phyloP scores from a whole-genome alignment of 2,888 invertebrate species.

The Parascotia fuliginaria region DNA sequence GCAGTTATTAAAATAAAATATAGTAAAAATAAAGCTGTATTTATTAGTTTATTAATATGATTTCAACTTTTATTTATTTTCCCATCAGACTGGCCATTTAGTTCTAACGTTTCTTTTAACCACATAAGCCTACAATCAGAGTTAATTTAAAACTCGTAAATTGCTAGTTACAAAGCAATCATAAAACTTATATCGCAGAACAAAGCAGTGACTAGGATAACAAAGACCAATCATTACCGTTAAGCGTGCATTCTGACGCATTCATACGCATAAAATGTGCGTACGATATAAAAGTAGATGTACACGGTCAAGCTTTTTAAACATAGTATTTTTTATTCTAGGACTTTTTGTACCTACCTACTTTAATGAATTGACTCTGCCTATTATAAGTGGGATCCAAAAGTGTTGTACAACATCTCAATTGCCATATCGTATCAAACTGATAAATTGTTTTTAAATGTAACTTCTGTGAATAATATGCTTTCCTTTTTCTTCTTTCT shows the following conservation, averaged over 20 bases:
- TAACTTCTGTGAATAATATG: too few relatives aligned
- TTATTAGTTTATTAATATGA: neutral
- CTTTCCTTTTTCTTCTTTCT: too few relatives aligned
- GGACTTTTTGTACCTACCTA: too few relatives aligned
- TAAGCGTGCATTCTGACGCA: constrained; percentile 12
- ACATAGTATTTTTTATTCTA: too few relatives aligned
- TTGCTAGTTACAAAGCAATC: neutral
- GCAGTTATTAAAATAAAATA: neutral
- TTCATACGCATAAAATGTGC: constrained; percentile 32
- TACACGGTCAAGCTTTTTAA: too few relatives aligned
- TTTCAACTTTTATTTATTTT: neutral
- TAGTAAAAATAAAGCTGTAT: neutral
- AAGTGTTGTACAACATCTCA: too few relatives aligned
- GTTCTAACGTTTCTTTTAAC: neutral
- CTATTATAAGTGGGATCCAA: too few relatives aligned
- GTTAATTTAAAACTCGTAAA: neutral
- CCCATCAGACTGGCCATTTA: neutral
- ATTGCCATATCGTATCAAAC: too few relatives aligned
- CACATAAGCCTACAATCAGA: neutral
- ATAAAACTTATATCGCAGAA: constrained; percentile 3
- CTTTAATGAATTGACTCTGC: too few relatives aligned
- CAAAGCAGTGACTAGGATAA: constrained; percentile 7
- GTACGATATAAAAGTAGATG: constrained; percentile 14
- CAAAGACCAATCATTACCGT: constrained; percentile 18
- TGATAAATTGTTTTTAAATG: too few relatives aligned